Conservation (phyloP, 2,797 vertebrate species). For the Acanthis flammea region DNA sequence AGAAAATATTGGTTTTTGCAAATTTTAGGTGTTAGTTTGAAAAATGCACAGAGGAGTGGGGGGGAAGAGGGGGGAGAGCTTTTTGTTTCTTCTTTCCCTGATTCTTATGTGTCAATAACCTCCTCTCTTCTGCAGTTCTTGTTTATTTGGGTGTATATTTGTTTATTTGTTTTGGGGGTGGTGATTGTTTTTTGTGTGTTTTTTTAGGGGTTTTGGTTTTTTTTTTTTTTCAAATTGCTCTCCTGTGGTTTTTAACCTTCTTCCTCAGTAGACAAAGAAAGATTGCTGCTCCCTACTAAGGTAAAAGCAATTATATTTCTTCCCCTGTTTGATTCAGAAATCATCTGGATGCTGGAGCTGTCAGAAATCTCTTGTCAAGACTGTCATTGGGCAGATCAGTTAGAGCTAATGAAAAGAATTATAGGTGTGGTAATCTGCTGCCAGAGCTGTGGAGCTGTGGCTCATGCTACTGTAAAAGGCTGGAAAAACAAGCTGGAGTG, state of each 20-base stretch:
- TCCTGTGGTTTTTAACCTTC: not conserved
- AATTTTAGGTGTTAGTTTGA: not conserved
- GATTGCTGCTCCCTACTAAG: not conserved
- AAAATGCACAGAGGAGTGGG: fast-evolving
- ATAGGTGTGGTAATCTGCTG: not conserved
- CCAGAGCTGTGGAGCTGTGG: not conserved
- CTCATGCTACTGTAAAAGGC: not conserved
- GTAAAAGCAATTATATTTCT: not conserved
- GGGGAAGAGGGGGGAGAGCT: fast-evolving
- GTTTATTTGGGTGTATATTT: not conserved
- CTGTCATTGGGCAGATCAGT: not conserved
- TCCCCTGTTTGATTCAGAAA: not conserved
- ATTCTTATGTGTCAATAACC: not conserved
- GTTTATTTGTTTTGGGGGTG: not conserved
- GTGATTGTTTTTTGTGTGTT: fast-evolving
- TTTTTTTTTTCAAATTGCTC: not conserved
- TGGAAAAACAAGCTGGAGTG: not conserved
- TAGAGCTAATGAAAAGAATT: not conserved
- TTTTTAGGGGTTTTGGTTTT: not conserved
- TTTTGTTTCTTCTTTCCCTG: fast-evolving
- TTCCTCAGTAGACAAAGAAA: not conserved
- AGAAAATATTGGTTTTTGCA: not conserved
- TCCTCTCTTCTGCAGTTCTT: not conserved
- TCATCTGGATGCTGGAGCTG: not conserved
- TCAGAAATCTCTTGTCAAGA: constrained; percentile 2